phyloP scores from a whole-genome alignment of 2,888 invertebrate genomes.

The Anthoptus insignis region DNA sequence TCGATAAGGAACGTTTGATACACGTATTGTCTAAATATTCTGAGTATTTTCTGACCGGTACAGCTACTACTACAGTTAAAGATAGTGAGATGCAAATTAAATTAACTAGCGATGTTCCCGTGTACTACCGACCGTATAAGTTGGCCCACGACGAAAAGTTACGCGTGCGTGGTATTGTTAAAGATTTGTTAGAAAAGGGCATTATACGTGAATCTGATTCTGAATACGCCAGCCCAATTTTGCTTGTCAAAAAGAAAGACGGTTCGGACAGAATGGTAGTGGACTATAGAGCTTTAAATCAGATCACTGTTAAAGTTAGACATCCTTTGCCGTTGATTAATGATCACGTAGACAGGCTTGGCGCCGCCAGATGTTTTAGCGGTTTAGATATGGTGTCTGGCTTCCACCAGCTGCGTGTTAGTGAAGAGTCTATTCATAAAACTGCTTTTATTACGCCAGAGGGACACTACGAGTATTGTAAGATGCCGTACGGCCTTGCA shows the following conservation, averaged over 20 bases:
- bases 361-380: background rate
- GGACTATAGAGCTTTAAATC: background rate
- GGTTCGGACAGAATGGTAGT: background rate
- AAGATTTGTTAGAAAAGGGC: background rate
- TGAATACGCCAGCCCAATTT: constrained; percentile 4
- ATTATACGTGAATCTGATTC: background rate
- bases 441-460: background rate
- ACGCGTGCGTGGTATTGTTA: background rate
- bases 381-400: constrained; percentile 1
- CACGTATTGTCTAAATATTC: background rate
- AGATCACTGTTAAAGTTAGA: background rate
- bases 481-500: background rate
- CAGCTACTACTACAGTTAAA: background rate
- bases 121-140: background rate
- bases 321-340: background rate
- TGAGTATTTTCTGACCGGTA: background rate
- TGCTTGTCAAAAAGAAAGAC: background rate
- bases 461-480: constrained; percentile 3
- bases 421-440: background rate
- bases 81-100: background rate
- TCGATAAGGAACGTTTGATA: background rate
- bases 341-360: background rate
- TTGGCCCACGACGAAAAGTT: background rate
- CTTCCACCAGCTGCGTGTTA: background rate
- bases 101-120: background rate